A percentile compares a stretch with the other conserved stretches of the same genome.
Conservation (phyloP, 2,888 invertebrate species). For the Lacanobia wlatinum region DNA sequence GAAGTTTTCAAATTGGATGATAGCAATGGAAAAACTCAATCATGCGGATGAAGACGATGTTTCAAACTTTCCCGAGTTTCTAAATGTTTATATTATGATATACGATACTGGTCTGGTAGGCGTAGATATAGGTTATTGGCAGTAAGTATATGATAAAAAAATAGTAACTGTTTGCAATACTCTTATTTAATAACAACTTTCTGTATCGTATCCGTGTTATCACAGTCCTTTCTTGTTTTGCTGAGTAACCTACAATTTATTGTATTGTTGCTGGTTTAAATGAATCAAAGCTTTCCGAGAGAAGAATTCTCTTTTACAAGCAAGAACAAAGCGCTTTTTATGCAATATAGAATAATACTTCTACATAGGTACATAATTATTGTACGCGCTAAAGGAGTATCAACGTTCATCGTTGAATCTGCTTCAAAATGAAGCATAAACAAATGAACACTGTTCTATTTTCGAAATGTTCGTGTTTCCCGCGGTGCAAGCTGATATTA, state of each 20-base stretch:
- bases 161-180: constrained; percentile 1
- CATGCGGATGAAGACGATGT: constrained; percentile 48
- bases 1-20: constrained; percentile 60
- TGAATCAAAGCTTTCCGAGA: neutral
- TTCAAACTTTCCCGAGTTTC: constrained; percentile 47
- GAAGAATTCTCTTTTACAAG: neutral
- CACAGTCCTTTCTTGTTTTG: neutral
- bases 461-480: constrained; percentile 14
- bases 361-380: neutral
- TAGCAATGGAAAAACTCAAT: constrained; percentile 60
- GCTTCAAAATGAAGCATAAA: constrained; percentile 18
- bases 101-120: constrained; percentile 15
- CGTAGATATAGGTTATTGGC: constrained; percentile 12
- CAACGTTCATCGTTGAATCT: constrained; percentile 1
- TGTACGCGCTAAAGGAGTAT: neutral
- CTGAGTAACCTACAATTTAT: neutral
- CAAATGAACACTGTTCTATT: constrained; percentile 7
- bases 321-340: neutral
- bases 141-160: neutral
- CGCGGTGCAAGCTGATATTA: constrained; percentile 29
- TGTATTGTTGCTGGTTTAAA: constrained; percentile 1
- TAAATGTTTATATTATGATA: constrained; percentile 43
- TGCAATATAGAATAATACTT: neutral
- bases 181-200: neutral
- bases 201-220: neutral